Evolutionary conservation across 2,888 invertebrate genomes (phyloP), one percentile per base, ranked within the genome.

Genomic region (Drosophila neutralis): DNA sequence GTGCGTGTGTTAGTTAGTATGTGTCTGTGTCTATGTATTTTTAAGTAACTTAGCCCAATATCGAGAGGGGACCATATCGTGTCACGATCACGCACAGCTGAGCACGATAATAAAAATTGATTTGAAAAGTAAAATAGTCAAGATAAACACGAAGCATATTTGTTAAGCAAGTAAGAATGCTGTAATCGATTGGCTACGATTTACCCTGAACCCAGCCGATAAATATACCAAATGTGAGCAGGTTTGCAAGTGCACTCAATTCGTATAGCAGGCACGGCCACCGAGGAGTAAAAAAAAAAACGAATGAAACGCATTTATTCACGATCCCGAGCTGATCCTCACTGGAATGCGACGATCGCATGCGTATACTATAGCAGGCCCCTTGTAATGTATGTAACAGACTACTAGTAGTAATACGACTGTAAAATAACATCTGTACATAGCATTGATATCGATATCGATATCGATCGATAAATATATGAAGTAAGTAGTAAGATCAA

Each of bases 31-130:
- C 29, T 27, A 49, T 61, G 40, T 24, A 51, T 58, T 82, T 82
- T 82, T 82, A 73, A 75, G 56, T 65, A 70, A 78, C 67, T 66
- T 56, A 8, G 27, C 38, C 15, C 24, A 54, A 24, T 6, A 42
- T n/a, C 33, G 33, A 13, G 36, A 15, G 24, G 24, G 5, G 31
- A 31, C 7, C 15, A 29, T 49, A 6, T 4, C 60, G 60, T 51
- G 27, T 13, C 65, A 61, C 62, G 51, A 59, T 6, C 65, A 33
- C 57, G 57, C 65, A 38, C 42, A 51, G 29, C 35, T 29, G 38
- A 36, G 13, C n/a, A 45, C 53, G 33, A 54, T 10, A 21, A 2
- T 27, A 29, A 45, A 36, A 35, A 8, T 7, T 2, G 0, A 38
- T 7, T 45, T 45, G 13, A 21, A 7, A 21, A 45, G 4, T 7